Percentiles rank a stretch among this genome's conserved stretches.
phyloP scores from a whole-genome alignment of 2,888 invertebrate species.

The Parascotia fuliginaria region DNA sequence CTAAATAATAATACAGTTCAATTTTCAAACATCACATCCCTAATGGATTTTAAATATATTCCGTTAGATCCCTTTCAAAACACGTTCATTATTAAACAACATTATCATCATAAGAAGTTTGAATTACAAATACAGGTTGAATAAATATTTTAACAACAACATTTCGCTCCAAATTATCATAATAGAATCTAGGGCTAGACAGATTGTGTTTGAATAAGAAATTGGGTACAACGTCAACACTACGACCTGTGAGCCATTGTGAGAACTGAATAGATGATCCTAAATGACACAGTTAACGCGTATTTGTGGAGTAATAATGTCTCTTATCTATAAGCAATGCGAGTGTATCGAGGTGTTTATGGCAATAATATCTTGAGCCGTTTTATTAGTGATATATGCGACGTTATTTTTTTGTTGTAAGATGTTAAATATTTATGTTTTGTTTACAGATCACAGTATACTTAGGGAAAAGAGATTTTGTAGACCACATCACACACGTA shows the following conservation, averaged over 20 bases:
- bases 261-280: not conserved
- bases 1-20: no score
- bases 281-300: not conserved
- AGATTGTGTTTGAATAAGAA: not conserved
- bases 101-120: no score
- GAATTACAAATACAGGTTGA: no score
- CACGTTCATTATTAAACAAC: no score
- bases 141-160: no score
- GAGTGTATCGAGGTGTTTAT: conserved; percentile 1
- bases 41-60: no score
- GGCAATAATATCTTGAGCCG: not conserved
- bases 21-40: no score
- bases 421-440: conserved; percentile 10
- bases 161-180: no score
- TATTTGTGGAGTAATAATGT: conserved; percentile 3
- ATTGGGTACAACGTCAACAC: not conserved
- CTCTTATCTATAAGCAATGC: not conserved
- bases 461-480: conserved; percentile 96
- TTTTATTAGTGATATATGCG: no score
- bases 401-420: no score
- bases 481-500: conserved; percentile 96
- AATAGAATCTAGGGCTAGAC: not conserved
- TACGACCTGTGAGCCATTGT: not conserved
- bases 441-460: conserved; percentile 93
- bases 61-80: no score